phyloP scores from a whole-genome alignment of 2,113 vertebrate genomes.

The Cricetomys ansorgei region DNA sequence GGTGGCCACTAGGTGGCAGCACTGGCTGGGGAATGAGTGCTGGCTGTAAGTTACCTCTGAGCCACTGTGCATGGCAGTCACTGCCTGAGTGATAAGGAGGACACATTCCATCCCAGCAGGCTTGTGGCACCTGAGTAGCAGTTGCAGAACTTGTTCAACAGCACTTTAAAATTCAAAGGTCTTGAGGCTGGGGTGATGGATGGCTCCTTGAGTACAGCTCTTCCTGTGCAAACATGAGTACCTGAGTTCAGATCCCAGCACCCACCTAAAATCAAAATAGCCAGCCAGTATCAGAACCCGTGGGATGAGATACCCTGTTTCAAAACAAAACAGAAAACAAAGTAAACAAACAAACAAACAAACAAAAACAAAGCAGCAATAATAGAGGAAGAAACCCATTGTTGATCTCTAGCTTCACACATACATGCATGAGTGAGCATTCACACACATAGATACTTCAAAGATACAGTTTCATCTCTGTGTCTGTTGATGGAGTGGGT shows the following conservation, averaged over 20 bases:
- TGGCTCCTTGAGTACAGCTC: too few species aligned
- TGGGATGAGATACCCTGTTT: not conserved
- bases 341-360: too few species aligned
- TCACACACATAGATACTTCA: not conserved
- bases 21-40: not conserved
- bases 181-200: too few species aligned
- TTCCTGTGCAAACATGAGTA: not conserved
- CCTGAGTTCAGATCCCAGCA: not conserved
- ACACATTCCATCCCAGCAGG: not conserved
- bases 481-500: not conserved
- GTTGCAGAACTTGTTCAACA: not conserved
- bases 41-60: too few species aligned
- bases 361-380: not conserved
- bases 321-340: not conserved
- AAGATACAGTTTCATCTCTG: not conserved
- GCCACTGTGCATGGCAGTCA: accelerated
- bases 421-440: not conserved
- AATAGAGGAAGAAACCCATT: not conserved
- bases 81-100: not conserved
- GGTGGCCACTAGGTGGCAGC: not conserved
- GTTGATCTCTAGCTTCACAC: not conserved
- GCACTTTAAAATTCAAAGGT: too few species aligned
- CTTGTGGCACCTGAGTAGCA: accelerated
- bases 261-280: not conserved
- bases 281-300: not conserved